Base-by-base conservation (phyloP, 2,113 vertebrate species). In the Heteronetta atricapilla region DNA sequence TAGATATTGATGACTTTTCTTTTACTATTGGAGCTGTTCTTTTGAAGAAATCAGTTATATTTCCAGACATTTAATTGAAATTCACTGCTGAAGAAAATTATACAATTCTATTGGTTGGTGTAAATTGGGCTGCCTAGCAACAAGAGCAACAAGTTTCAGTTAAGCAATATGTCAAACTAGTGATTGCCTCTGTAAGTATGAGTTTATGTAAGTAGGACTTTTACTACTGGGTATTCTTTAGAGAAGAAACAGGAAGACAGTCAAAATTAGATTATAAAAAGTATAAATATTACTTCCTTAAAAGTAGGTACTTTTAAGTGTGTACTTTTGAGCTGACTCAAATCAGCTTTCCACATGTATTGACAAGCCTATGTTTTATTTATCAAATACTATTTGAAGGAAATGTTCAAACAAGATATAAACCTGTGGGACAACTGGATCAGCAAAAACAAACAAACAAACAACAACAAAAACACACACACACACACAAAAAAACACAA, bases 111-210 rank as follows among this genome's bases (percentile, higher is more conserved):
- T 91, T 94, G 93, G 95, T 94, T 90, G 69, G 58, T 89, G 92
- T 94, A 95, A 97, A 95, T 82, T 34, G 14, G 89, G 92, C 95
- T 94, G 95, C 84, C 82, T 91, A 97, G 96, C 86, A 97, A 95
- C 94, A 96, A 87, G 63, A 89, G 85, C 93, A 97, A 95, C 52
- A 95, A 94, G 50, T 85, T 95, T 90, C 80, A 58, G 92, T 17
- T n/a, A 73, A 93, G 77, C 0, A 0, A 50, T 50, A 67, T 63
- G 72, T 90, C 76, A 88, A 86, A 94, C 18, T 50, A 68, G 34
- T 12, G 40, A 86, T 26, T 17, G 79, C 81, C 66, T 60, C 62
- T 87, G 59, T 70, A 64, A 89, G 36, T 77, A 85, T 10, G 16
- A 86, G 83, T 74, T 94, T 89, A 34, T 70, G 50, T 19, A 89